Evolutionary conservation across 2,888 invertebrate genomes (phyloP), one percentile per base, ranked within the genome.

Genomic region (Scaptomyza reducta): DNA sequence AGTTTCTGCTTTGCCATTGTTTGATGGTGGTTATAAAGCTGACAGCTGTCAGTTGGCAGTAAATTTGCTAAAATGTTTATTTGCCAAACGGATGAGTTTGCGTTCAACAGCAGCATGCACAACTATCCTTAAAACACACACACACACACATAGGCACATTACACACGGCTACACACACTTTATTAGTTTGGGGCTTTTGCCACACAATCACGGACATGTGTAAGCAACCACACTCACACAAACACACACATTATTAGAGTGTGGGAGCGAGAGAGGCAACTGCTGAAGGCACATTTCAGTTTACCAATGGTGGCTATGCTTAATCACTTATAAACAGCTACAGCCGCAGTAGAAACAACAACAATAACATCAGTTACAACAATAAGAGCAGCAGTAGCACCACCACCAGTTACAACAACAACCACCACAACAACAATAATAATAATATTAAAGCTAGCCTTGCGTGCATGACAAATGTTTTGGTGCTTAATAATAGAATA

Each of bases 21-120:
- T 87, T 85, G 88, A 79, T 87, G 80, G 78, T 84, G 87, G 89
- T 79, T 79, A 80, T 85, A 87, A 84, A 88, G 88, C 81, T 88
- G 87, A 88, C 87, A 87, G 89, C 87, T 89, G 89, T 85, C 87
- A 88, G 87, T 88, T 87, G 74, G 87, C 69, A 87, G 85, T 87
- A 88, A 88, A 84, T 87, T 89, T 88, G 82, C 78, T 80, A 78
- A 82, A 87, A 87, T 88, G 84, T 85, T 85, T 85, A 88, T 85
- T 85, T 85, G 84, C 83, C 72, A 77, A 83, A 81, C 80, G 87
- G 84, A 83, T 80, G 83, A 77, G 83, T 82, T 79, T 87, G 88
- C 74, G 88, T 87, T 85, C 74, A 87, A 70, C 87, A 77, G 79
- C 80, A 74, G 71, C 80, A 75, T 55, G 64, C 70, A 56, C 53